phyloP scores from a whole-genome alignment of 2,888 invertebrate genomes.

The Acleris literana region DNA sequence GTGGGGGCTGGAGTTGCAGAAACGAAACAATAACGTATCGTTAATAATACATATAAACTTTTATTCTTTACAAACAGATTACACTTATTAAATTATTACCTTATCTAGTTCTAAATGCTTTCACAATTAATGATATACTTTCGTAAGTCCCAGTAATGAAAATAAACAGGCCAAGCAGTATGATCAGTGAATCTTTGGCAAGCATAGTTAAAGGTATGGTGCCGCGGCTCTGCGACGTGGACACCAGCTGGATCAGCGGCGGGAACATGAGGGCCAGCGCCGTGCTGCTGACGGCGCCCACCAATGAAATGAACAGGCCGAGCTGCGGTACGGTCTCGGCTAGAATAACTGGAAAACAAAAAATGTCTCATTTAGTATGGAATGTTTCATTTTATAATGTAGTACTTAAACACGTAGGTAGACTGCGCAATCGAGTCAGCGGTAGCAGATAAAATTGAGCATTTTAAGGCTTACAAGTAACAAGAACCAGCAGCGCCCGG shows the following conservation, averaged over 20 bases:
- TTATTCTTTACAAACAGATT: no score
- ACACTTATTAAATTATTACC: no score
- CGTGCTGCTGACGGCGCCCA: slow-evolving; percentile 95
- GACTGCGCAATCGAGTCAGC: neutral
- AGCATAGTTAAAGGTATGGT: slow-evolving; percentile 71
- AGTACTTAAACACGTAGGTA: neutral
- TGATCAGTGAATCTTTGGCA: slow-evolving; percentile 85
- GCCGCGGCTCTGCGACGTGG: slow-evolving; percentile 84
- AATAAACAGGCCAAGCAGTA: slow-evolving; percentile 87
- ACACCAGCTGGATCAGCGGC: slow-evolving; percentile 92
- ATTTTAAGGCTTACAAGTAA: slow-evolving; percentile 90
- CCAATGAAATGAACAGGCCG: slow-evolving; percentile 93
- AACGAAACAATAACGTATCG: no score
- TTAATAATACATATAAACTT: no score
- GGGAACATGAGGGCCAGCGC: slow-evolving; percentile 94
- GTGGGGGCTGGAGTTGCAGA: no score
- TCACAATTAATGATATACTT: slow-evolving; percentile 85
- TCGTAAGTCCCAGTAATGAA: slow-evolving; percentile 90
- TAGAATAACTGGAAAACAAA: slow-evolving; percentile 86
- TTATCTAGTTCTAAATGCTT: slow-evolving; percentile 61
- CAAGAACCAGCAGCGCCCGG: slow-evolving; percentile 87
- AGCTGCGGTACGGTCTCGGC: slow-evolving; percentile 94
- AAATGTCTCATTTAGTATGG: neutral
- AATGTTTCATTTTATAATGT: neutral
- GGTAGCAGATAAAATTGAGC: neutral